Percentiles rank a stretch among this genome's conserved stretches.
phyloP scores from a whole-genome alignment of 2,888 invertebrate species.

The Drosophila acutilabella region DNA sequence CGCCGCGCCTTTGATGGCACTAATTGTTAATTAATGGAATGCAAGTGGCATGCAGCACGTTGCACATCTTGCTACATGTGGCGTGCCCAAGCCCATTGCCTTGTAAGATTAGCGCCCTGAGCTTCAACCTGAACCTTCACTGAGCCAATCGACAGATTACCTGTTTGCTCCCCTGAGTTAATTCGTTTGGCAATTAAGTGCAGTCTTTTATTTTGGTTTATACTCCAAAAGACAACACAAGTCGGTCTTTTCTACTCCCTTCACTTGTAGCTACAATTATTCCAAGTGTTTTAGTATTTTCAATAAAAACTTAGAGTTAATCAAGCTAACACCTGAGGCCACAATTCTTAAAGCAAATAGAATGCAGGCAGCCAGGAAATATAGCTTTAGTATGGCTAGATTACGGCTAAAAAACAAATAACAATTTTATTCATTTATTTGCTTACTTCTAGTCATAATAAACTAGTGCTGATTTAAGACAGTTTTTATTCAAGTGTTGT shows the following conservation, averaged over 20 bases:
- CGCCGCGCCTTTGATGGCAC: constrained; percentile 65
- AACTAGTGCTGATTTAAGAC: no score
- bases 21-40: constrained; percentile 77
- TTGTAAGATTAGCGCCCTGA: constrained; percentile 39
- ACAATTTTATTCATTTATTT: no score
- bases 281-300: background rate
- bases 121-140: constrained; percentile 9
- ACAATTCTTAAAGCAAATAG: background rate
- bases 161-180: constrained; percentile 9
- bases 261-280: constrained; percentile 21
- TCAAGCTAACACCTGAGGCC: background rate
- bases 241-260: background rate
- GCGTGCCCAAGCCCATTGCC: constrained; percentile 47
- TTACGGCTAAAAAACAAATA: no score
- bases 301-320: background rate
- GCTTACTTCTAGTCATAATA: no score
- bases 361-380: background rate
- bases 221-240: constrained; percentile 20
- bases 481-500: no score
- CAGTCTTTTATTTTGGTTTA: constrained; percentile 17
- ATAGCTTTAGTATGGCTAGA: no score
- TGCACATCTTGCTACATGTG: constrained; percentile 44
- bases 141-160: constrained; percentile 17
- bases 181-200: constrained; percentile 35
- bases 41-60: constrained; percentile 46